Evolutionary conservation across 2,888 invertebrate genomes (phyloP).

Genomic region (Phaedon cochleariae): DNA sequence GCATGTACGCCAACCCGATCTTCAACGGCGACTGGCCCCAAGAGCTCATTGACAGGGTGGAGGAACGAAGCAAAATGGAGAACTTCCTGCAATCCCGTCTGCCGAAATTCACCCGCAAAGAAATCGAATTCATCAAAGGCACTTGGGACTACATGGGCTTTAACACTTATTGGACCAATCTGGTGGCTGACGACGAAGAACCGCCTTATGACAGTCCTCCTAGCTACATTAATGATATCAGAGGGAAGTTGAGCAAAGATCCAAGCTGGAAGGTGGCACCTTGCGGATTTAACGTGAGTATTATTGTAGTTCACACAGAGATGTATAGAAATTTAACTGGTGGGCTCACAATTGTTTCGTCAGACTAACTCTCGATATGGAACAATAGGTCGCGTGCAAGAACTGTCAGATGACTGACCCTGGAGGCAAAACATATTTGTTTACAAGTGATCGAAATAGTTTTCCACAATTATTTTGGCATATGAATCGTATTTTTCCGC

Average conservation of each 20-base stretch:
- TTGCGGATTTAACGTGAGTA: not conserved
- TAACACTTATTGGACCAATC: slow-evolving; percentile 72
- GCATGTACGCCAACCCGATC: slow-evolving; percentile 66
- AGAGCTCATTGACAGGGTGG: slow-evolving; percentile 69
- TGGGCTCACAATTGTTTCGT: too few relatives aligned
- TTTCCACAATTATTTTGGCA: too few relatives aligned
- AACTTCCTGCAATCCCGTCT: slow-evolving; percentile 68
- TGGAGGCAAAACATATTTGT: too few relatives aligned
- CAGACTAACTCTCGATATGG: too few relatives aligned
- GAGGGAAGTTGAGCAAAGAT: not conserved
- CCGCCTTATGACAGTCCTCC: not conserved
- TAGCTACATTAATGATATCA: slow-evolving; percentile 16
- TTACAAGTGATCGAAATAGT: too few relatives aligned
- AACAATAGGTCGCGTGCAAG: too few relatives aligned
- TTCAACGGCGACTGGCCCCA: slow-evolving; percentile 71
- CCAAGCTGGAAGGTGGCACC: not conserved
- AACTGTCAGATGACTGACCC: too few relatives aligned
- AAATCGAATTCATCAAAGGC: slow-evolving; percentile 68
- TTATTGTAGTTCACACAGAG: too few relatives aligned
- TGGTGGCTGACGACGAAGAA: slow-evolving; percentile 53
- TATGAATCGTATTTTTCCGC: too few relatives aligned
- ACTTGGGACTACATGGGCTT: slow-evolving; percentile 78
- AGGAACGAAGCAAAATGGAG: slow-evolving; percentile 62
- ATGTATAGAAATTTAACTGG: too few relatives aligned
- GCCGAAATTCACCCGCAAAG: slow-evolving; percentile 68